Conservation (phyloP, 2,888 invertebrate genomes). For the Boloria selene region DNA sequence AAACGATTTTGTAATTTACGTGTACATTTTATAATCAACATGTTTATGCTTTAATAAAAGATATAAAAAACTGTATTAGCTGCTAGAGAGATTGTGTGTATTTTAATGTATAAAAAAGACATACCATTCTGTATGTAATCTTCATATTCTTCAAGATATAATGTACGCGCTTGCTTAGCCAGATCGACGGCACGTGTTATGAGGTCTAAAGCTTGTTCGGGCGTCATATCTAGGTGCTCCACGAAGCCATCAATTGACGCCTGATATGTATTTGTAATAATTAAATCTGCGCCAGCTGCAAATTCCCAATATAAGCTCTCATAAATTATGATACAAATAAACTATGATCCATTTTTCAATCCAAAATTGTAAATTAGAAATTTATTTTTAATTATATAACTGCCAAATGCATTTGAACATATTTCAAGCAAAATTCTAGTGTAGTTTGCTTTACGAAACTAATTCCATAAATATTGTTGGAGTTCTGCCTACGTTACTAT, state of each 20-base stretch:
- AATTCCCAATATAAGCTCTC: background rate
- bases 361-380: too few relatives aligned
- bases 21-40: conserved; percentile 33
- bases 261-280: conserved; percentile 95
- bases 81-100: background rate
- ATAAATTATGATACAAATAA: too few relatives aligned
- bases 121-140: conserved; percentile 65
- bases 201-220: conserved; percentile 86
- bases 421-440: conserved; percentile 7
- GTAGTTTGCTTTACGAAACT: conserved; percentile 55
- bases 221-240: conserved; percentile 86
- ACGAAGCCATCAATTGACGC: conserved; percentile 90
- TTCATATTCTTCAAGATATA: conserved; percentile 83
- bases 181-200: conserved; percentile 88
- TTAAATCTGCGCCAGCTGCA: conserved; percentile 91
- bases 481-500: conserved; percentile 59
- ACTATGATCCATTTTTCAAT: too few relatives aligned
- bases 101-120: conserved; percentile 28
- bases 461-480: conserved; percentile 66
- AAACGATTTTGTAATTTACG: conserved; percentile 67
- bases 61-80: background rate
- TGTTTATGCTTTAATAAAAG: conserved; percentile 22
- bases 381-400: background rate
- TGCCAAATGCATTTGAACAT: conserved; percentile 2
- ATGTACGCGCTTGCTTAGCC: conserved; percentile 87